Evolutionary conservation across 2,797 vertebrate species (phyloP).

Genomic region (Meriones psammophilus): DNA sequence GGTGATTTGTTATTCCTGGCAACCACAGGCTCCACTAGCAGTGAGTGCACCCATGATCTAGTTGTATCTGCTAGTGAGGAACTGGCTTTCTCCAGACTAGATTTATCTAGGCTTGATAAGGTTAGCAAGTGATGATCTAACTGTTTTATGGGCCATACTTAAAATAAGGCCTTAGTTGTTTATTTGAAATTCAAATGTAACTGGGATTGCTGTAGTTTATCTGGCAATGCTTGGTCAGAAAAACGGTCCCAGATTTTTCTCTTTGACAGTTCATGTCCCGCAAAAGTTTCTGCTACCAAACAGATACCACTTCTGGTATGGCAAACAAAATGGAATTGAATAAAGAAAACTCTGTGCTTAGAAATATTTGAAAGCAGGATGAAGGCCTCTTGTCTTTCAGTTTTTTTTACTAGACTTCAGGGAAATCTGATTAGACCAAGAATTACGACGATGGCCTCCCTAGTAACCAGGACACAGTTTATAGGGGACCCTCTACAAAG

Average conservation of each 20-base stretch:
- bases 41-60: not conserved
- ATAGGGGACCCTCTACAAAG: not conserved
- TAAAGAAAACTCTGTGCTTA: not conserved
- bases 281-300: constrained; percentile 57
- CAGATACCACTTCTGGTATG: constrained; percentile 34
- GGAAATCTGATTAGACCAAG: not conserved
- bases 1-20: not conserved
- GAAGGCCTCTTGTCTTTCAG: not conserved
- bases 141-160: not conserved
- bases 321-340: not conserved
- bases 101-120: not conserved
- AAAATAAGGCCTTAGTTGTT: constrained; percentile 30
- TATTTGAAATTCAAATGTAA: constrained; percentile 43
- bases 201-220: not conserved
- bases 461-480: not conserved
- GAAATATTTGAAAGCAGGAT: not conserved
- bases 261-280: not conserved
- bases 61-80: not conserved
- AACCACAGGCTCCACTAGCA: not conserved
- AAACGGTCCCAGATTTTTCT: constrained; percentile 1
- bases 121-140: constrained; percentile 4
- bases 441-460: not conserved
- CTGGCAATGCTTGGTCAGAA: not conserved
- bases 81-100: not conserved
- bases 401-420: not conserved